These are phyloP conservation scores for Holacanthella duospinosa DNA, from an alignment of 2,888 invertebrate genomes.

Conservation along the genomic window DNA sequence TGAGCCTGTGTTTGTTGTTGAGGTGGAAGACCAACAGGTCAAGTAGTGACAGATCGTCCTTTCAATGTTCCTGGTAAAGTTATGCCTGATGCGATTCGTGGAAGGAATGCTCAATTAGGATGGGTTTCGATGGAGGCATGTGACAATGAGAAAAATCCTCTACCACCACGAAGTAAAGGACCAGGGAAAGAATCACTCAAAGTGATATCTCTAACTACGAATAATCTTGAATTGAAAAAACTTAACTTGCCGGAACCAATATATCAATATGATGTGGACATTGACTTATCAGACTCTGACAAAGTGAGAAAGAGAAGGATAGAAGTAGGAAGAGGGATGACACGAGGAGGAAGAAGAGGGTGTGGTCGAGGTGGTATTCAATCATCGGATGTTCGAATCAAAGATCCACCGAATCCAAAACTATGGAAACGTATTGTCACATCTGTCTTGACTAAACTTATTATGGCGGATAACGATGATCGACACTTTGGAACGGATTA, in stretches of 20 bases:
- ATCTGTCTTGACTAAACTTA: background rate
- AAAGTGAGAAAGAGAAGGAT: background rate
- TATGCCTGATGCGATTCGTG: background rate
- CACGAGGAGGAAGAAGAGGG: background rate
- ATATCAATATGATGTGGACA: conserved; percentile 1
- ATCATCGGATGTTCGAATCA: background rate
- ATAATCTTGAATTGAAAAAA: background rate
- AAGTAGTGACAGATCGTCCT: background rate
- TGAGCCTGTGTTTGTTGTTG: background rate
- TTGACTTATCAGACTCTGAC: background rate
- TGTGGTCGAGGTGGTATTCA: background rate
- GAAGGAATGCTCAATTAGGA: background rate
- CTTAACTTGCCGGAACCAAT: background rate
- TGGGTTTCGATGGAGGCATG: background rate
- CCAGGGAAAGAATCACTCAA: background rate
- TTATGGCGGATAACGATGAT: background rate
- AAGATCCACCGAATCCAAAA: background rate
- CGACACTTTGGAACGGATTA: background rate
- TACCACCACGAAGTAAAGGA: background rate
- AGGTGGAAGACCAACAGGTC: background rate
- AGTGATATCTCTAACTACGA: background rate
- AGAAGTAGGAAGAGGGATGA: background rate
- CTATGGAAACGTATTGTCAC: conserved; percentile 2
- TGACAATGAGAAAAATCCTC: background rate
- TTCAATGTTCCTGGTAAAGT: background rate